Base-by-base conservation (phyloP, 2,797 vertebrate genomes). In the Enteromius radiatus region DNA sequence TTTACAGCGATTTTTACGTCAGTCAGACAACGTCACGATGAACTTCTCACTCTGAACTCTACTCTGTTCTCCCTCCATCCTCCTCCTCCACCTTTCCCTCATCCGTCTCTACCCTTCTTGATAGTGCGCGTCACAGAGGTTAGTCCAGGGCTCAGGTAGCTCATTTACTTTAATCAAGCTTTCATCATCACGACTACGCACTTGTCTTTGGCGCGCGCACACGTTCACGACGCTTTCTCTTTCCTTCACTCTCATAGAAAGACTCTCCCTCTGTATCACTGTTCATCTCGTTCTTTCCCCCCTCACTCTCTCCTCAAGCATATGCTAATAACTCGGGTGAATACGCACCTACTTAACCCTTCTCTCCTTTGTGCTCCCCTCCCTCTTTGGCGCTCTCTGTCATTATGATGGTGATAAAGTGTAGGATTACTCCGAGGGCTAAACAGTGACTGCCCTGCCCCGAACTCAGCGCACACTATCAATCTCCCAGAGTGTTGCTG, bases 161-260 rank as follows among this genome's bases (percentile, higher is more conserved):
- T 94, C 90, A 90, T 95, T 94, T 93, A 93, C 91, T 94, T 92
- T 93, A 94, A 93, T 94, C 93, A 94, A 93, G 89, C 91, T 93
- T 93, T 94, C 93, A 93, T 93, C 93, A 92, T 89, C 74, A 90
- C 36, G n/a, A 91, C 88, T 86, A 89, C 90, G 91, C 89, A 80
- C 71, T 67, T 54, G 47, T 77, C 81, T 85, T 86, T 67, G 33
- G 38, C 67, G 36, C 31, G 69, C 83, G 87, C 88, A 89, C 88
- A 89, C 88, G 89, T 92, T 93, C 89, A 91, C 89, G 90, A 91
- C 86, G 89, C 91, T 82, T 85, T 92, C 89, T 90, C 89, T 92
- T 77, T 41, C 80, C 54, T 2, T 77, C 85, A 59, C 33, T 36
- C 15, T 74, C 52, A n/a, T 36, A 45, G 19, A 21, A n/a, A 26